Conservation (phyloP, 2,888 invertebrate genomes). For the Ornithoptera priamus region DNA sequence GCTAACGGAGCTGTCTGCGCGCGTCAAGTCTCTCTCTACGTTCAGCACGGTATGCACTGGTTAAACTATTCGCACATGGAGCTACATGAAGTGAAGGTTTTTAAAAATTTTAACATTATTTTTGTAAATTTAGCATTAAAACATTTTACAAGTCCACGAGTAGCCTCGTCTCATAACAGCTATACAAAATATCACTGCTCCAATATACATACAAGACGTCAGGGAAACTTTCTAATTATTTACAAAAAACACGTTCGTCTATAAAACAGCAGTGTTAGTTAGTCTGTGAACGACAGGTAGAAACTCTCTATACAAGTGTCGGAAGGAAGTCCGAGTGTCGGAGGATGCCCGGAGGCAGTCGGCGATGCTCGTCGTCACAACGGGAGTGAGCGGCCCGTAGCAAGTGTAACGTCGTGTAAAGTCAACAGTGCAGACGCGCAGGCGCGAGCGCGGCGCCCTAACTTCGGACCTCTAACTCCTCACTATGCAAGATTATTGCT, state of each 20-base stretch:
- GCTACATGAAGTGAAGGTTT: constrained; percentile 56
- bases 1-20: constrained; percentile 40
- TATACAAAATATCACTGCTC: constrained; percentile 76
- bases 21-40: constrained; percentile 28
- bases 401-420: constrained; percentile 29
- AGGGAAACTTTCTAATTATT: constrained; percentile 57
- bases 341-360: constrained; percentile 44
- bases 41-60: constrained; percentile 36
- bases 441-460: constrained; percentile 58
- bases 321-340: constrained; percentile 27
- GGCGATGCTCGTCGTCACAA: constrained; percentile 40
- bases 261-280: constrained; percentile 59
- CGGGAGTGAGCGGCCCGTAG: constrained; percentile 27
- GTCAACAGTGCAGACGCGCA: constrained; percentile 37
- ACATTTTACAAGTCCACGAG: constrained; percentile 42
- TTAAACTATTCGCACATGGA: constrained; percentile 62
- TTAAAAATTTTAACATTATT: constrained; percentile 37
- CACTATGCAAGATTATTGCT: constrained; percentile 55
- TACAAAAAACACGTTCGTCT: constrained; percentile 60
- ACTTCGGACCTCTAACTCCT: constrained; percentile 47
- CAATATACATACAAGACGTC: constrained; percentile 63
- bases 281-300: constrained; percentile 38
- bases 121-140: constrained; percentile 53
- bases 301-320: constrained; percentile 32
- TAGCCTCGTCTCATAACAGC: constrained; percentile 49